These are phyloP conservation scores for Crocodylus rhombifer DNA, from an alignment of 2,797 vertebrate species.

Conservation along the genomic window DNA sequence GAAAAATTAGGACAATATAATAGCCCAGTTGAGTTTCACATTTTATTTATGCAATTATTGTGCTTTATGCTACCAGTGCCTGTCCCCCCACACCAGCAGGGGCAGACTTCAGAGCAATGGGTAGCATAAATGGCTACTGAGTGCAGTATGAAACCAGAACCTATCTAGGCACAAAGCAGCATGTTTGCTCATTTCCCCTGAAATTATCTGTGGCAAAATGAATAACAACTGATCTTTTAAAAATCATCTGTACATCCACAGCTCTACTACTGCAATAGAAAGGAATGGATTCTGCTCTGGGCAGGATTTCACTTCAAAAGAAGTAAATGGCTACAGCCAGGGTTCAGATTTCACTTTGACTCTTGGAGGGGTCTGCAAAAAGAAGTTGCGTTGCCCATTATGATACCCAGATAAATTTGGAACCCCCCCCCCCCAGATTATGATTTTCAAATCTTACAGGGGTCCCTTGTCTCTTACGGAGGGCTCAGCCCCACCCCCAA, in stretches of 20 bases:
- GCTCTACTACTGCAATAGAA: background rate
- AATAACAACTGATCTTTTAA: too few relatives aligned
- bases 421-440: too few relatives aligned
- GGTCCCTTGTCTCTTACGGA: too few relatives aligned
- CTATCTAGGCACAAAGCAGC: background rate
- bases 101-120: background rate
- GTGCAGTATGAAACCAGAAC: background rate
- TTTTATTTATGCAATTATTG: fast-evolving
- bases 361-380: too few relatives aligned
- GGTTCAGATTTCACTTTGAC: too few relatives aligned
- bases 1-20: background rate
- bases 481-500: too few relatives aligned
- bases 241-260: background rate
- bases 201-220: background rate
- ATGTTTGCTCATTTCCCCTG: background rate
- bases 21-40: constrained; percentile 3
- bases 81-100: background rate
- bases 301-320: too few relatives aligned
- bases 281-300: background rate
- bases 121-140: background rate
- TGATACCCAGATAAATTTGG: too few relatives aligned
- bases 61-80: background rate
- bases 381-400: too few relatives aligned
- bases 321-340: too few relatives aligned
- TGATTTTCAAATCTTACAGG: too few relatives aligned